Evolutionary conservation across 1,140 invertebrate species (phyloP).

Genomic region (Rhyzopertha dominica): DNA sequence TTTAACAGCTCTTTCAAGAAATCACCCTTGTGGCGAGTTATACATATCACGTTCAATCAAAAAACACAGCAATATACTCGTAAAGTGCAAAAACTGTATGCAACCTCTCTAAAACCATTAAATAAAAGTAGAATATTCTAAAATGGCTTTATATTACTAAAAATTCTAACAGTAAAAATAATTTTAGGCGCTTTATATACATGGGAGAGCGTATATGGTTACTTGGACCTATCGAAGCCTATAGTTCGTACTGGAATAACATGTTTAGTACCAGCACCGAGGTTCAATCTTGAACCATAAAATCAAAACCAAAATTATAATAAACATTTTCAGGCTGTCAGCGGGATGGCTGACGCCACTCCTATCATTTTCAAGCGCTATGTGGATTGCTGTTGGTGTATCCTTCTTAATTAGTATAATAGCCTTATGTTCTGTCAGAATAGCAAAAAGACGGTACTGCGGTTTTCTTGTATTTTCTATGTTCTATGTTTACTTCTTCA

Average conservation of each 20-base stretch:
- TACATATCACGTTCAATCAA: too few relatives aligned
- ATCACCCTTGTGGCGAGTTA: too few relatives aligned
- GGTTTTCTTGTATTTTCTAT: neutral
- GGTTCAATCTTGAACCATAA: constrained; percentile 40
- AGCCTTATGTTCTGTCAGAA: constrained; percentile 9
- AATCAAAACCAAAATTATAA: constrained; percentile 11
- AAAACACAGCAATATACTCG: too few relatives aligned
- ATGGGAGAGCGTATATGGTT: constrained; percentile 53
- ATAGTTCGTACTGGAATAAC: constrained; percentile 54
- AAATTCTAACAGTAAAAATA: too few relatives aligned
- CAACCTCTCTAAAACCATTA: too few relatives aligned
- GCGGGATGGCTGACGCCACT: constrained; percentile 32
- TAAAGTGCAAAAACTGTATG: too few relatives aligned
- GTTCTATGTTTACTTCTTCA: neutral
- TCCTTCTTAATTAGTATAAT: constrained; percentile 20
- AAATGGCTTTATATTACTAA: too few relatives aligned
- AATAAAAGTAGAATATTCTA: constrained; percentile 5
- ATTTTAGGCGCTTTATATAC: constrained; percentile 53
- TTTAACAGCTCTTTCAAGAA: too few relatives aligned
- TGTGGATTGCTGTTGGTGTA: constrained; percentile 34
- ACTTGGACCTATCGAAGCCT: constrained; percentile 52
- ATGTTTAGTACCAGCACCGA: constrained; percentile 53
- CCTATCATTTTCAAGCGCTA: constrained; percentile 24
- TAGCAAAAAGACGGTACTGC: constrained; percentile 3
- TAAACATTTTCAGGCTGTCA: constrained; percentile 26